phyloP scores from a whole-genome alignment of 2,113 vertebrate species.

The Tetraodon nigroviridis region DNA sequence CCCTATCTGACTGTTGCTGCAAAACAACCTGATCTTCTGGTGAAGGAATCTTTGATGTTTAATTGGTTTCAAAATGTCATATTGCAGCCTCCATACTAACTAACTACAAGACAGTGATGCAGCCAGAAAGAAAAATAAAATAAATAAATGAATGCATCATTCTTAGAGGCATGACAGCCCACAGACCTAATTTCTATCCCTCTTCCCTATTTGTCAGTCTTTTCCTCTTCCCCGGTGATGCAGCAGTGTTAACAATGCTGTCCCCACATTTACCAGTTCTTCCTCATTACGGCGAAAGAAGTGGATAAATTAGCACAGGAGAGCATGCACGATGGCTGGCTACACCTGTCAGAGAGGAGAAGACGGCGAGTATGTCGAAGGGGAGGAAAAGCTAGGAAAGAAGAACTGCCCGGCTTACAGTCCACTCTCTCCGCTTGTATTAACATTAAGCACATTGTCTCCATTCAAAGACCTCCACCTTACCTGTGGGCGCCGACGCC shows the following conservation, averaged over 20 bases:
- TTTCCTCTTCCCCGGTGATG: conserved; percentile 61
- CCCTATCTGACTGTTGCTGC: conserved; percentile 15
- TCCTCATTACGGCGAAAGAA: conserved; percentile 74
- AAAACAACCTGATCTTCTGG: conserved; percentile 39
- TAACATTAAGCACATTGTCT: conserved; percentile 35
- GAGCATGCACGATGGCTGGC: conserved; percentile 49
- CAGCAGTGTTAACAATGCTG: conserved; percentile 72
- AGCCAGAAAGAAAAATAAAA: conserved; percentile 47
- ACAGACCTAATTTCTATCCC: conserved; percentile 57
- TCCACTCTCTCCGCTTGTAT: conserved; percentile 32
- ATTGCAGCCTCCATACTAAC: conserved; percentile 31
- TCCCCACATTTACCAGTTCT: conserved; percentile 74
- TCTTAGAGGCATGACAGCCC: conserved; percentile 59
- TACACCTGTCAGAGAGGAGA: conserved; percentile 57
- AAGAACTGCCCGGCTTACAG: conserved; percentile 26
- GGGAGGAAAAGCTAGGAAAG: conserved; percentile 37
- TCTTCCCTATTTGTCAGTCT: conserved; percentile 55
- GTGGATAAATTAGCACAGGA: conserved; percentile 69
- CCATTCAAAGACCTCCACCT: conserved; percentile 17
- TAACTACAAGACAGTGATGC: conserved; percentile 34
- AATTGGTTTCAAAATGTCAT: conserved; percentile 62
- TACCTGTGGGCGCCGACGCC: conserved; percentile 6
- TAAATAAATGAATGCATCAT: conserved; percentile 43
- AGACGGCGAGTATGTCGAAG: conserved; percentile 37
- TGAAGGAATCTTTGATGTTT: conserved; percentile 53